A percentile compares a stretch with the other conserved stretches of the same genome.
Conservation (phyloP, 2,113 vertebrate species). For the Harpagus bidentatus region DNA sequence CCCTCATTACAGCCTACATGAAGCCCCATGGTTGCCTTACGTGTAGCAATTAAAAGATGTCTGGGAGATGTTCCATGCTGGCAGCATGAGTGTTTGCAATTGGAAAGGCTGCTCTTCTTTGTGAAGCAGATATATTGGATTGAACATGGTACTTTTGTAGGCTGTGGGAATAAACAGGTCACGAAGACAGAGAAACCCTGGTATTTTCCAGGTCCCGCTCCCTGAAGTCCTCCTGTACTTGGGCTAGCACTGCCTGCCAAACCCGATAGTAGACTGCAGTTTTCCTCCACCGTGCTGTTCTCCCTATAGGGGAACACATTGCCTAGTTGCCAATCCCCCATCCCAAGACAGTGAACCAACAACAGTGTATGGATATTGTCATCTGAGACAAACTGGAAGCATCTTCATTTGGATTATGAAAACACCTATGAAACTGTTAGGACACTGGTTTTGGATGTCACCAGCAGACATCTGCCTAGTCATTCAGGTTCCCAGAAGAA, state of each 20-base stretch:
- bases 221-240: background rate
- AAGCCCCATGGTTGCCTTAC: background rate
- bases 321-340: background rate
- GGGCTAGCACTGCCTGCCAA: background rate
- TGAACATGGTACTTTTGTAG: background rate
- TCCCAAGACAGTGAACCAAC: background rate
- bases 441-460: background rate
- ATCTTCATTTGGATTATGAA: background rate
- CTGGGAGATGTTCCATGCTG: background rate
- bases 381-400: background rate
- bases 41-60: background rate
- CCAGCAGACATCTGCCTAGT: background rate
- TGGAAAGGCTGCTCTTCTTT: background rate
- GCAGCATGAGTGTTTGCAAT: background rate
- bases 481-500: background rate
- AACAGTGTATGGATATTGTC: background rate
- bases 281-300: background rate
- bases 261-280: background rate
- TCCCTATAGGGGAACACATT: background rate
- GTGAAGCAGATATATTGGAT: background rate
- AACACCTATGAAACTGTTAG: background rate
- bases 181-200: background rate
- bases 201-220: background rate
- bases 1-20: background rate
- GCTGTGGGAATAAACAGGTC: background rate